Conservation (phyloP, 2,113 vertebrate species). For the Anarrhichthys ocellatus region DNA sequence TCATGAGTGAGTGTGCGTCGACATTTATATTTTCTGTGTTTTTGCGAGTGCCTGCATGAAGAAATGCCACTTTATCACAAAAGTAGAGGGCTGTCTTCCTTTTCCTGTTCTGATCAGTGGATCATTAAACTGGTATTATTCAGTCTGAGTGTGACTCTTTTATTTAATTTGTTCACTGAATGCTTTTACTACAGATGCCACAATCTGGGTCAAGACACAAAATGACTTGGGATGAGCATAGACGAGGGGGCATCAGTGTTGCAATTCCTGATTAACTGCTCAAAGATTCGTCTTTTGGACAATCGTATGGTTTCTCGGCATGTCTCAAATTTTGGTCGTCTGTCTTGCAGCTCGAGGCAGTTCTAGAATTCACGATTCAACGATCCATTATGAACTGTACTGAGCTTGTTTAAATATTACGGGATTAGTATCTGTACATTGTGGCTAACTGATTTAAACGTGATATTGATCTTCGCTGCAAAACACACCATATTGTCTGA, state of each 20-base stretch:
- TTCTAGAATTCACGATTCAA: too few relatives aligned
- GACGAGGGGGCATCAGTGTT: neutral
- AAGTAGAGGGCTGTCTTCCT: neutral
- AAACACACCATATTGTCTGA: neutral
- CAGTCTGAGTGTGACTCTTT: too few relatives aligned
- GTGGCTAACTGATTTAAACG: neutral
- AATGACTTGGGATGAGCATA: neutral
- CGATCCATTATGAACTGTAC: too few relatives aligned
- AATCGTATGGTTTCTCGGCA: neutral
- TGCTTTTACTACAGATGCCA: neutral
- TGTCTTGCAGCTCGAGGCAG: neutral
- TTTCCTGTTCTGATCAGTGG: neutral
- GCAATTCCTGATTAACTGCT: neutral
- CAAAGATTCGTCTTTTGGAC: neutral
- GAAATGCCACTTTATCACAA: neutral
- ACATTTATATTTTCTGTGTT: neutral
- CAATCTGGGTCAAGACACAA: too few relatives aligned
- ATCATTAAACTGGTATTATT: too few relatives aligned
- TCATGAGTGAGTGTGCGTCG: neutral
- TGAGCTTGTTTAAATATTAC: neutral
- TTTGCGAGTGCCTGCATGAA: neutral
- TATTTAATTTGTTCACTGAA: neutral
- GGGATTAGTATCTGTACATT: neutral
- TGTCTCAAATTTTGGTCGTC: neutral
- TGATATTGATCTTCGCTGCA: neutral